phyloP scores from a whole-genome alignment of 2,113 vertebrate species.

The Lonchura striata region DNA sequence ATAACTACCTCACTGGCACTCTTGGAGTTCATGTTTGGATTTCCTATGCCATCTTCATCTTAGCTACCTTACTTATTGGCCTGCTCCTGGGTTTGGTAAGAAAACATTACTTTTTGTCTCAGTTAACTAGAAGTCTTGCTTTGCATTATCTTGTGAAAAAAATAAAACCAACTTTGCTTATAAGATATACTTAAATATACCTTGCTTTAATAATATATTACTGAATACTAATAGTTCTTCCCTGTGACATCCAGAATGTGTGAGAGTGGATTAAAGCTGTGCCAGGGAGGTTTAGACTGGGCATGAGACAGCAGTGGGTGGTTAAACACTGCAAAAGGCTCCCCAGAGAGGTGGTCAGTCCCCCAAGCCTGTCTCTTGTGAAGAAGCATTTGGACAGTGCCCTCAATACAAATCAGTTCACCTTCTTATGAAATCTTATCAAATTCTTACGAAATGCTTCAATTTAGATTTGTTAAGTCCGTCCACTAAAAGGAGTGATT shows the following conservation, averaged over 20 bases:
- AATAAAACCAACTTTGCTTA: background rate
- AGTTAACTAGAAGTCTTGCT: background rate
- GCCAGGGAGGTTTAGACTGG: background rate
- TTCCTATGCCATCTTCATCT: constrained; percentile 81
- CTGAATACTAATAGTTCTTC: background rate
- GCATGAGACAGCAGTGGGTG: background rate
- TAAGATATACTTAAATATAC: background rate
- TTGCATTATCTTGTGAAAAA: background rate
- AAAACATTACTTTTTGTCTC: background rate
- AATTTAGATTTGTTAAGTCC: background rate
- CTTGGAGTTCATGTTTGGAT: constrained; percentile 82
- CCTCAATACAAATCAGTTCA: background rate
- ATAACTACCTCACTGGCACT: constrained; percentile 82
- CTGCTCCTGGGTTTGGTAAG: constrained; percentile 87
- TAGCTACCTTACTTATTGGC: constrained; percentile 81
- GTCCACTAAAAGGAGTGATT: background rate
- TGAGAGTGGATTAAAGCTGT: background rate
- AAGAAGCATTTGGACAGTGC: background rate
- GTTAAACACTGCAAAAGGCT: background rate
- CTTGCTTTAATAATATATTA: background rate
- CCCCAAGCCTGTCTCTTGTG: background rate
- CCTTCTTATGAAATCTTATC: background rate
- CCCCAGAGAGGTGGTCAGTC: background rate
- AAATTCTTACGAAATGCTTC: background rate
- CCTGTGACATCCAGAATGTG: fast-evolving